Conservation (phyloP, 2,113 vertebrate genomes). For the Phainopepla nitens region DNA sequence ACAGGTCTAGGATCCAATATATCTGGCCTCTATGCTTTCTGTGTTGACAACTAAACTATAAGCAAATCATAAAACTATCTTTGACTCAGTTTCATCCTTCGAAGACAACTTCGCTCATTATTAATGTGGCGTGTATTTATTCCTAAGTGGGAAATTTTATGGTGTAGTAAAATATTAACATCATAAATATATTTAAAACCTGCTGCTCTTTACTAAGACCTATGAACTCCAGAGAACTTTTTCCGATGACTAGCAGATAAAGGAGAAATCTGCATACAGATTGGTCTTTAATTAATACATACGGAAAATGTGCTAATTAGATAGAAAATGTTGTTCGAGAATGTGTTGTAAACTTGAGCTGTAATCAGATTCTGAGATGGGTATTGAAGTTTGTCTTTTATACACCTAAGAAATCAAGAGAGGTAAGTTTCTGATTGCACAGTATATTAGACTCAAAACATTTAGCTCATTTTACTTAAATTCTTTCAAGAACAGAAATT, state of each 20-base stretch:
- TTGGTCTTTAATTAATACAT: not conserved
- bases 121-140: not conserved
- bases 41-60: not conserved
- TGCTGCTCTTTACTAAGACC: not conserved
- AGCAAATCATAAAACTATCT: not conserved
- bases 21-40: not conserved
- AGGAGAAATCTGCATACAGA: not conserved
- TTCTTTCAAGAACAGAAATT: not conserved
- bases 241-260: not conserved
- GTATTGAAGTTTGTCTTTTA: not conserved
- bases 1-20: not conserved
- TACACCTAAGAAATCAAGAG: not conserved
- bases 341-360: not conserved
- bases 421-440: not conserved
- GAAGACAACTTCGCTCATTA: not conserved
- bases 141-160: not conserved
- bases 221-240: not conserved
- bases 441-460: not conserved
- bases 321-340: not conserved
- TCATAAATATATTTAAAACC: not conserved
- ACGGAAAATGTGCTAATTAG: not conserved
- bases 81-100: not conserved
- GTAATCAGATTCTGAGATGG: not conserved
- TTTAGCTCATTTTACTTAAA: not conserved
- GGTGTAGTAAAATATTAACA: not conserved